Base-by-base conservation (phyloP, 2,888 invertebrate species). In the Incurvaria masculella region DNA sequence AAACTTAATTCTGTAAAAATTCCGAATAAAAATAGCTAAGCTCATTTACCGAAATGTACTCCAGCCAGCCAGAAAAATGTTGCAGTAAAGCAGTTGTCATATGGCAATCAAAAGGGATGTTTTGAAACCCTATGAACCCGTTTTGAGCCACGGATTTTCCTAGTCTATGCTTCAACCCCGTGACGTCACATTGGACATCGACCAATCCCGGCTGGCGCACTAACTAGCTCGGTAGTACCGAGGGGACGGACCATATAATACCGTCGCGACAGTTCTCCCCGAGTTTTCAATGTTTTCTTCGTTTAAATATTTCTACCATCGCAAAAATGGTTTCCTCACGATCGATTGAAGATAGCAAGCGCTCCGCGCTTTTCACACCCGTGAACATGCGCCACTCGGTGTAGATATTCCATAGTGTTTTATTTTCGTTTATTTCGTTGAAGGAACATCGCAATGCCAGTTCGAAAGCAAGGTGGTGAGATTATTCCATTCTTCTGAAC, bases 381-480 rank as follows among this genome's bases (percentile, higher is more conserved):
- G 68, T 74, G 62, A 70, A 67, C 11, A n/a, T 41, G 41, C n/a
- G 21, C 19, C 19, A 14, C 19, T 14, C 10, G 14, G 6, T 10
- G 21, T n/a, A 41, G 2, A 21, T 17, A 16, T 41, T 33, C 33
- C 14, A 33, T 3, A 33, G 66, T 63, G 59, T 61, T 58, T 61
- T 63, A 67, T 65, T 62, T 54, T 57, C 68, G 71, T 72, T 64
- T 61, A 68, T 71, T 67, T 65, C 55, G 52, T 46, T 38, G 40
- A 41, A 57, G 56, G 59, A 59, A 64, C 52, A 56, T 58, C 56
- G 78, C 74, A 75, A 86, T 87, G 86, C 86, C 86, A 71, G 86
- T 86, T 72, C 84, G 86, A 72, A 87, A 87, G 81, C 86, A 87
- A 85, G 86, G 86, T 86, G 73, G 81, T 74, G 72, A 65, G 67